Base-by-base conservation (phyloP, 2,888 invertebrate species). In the Platerodrilus igneus region DNA sequence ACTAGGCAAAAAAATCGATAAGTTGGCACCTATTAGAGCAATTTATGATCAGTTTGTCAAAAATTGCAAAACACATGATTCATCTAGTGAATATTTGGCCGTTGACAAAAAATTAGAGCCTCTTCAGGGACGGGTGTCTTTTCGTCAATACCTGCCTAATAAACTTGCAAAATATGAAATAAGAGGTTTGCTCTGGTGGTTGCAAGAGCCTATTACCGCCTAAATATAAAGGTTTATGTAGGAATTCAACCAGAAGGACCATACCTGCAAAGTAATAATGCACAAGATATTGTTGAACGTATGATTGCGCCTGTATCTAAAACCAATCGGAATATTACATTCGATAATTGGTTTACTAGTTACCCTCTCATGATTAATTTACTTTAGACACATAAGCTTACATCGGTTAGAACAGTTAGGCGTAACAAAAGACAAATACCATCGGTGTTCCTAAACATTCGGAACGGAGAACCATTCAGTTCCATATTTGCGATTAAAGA, bases 141-240 rank as follows among this genome's bases (percentile, higher is more conserved):
- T 58, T 42, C 20, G 44, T 7, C 52, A 60, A 40, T 62, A 58
- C 33, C 59, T 60, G 10, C 56, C 58, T 6, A 51, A 52, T 15
- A 55, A 61, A 42, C 53, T 57, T 11, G 51, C 47, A 3, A 58
- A 53, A 33, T 58, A 58, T 46, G 55, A 54, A 0, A 48, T 58
- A 4, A 55, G 59, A 49, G 43, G 56, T 9, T 50, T 32, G 55
- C 56, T 4, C 25, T 41, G 11, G 21, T 26, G 11, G 55, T 56
- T 36, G 47, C 51, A 4, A 37, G 45, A 17, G 37, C 44, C 4
- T 52, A 37, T 36, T 52, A 56, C 44, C 42, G 41, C 14, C 18
- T 44, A 7, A 55, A 57, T 31, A 34, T 53, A 38, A 47, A 58
- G 39, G 44, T 55, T 23, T 53, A 57, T 39, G 43, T 42, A 8